phyloP scores from a whole-genome alignment of 2,797 vertebrate species.

The Eulemur albifrons region DNA sequence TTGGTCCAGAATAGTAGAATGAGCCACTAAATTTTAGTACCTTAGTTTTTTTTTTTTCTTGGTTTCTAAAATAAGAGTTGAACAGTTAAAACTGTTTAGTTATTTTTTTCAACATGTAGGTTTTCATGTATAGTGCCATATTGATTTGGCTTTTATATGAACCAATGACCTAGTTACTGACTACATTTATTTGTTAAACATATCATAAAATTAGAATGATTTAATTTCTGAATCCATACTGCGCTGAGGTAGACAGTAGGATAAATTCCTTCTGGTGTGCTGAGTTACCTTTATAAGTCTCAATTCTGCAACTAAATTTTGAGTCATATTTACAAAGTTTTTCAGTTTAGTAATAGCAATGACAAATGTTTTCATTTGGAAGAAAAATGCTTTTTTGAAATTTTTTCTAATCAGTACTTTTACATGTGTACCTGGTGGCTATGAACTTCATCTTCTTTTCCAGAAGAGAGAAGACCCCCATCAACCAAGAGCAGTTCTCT shows the following conservation, averaged over 20 bases:
- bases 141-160: neutral
- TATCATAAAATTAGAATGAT: neutral
- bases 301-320: neutral
- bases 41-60: neutral
- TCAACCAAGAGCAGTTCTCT: neutral
- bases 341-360: neutral
- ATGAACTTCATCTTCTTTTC: neutral
- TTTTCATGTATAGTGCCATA: neutral
- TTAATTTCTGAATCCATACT: neutral
- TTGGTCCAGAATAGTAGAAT: constrained; percentile 9
- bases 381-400: constrained; percentile 16
- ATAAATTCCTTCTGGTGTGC: neutral
- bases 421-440: neutral
- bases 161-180: neutral
- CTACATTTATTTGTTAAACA: constrained; percentile 3
- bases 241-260: neutral
- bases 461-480: neutral
- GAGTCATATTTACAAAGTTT: neutral
- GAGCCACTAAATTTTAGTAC: constrained; percentile 76
- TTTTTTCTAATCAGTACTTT: neutral
- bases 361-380: constrained; percentile 3
- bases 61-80: neutral
- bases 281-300: neutral
- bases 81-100: neutral
- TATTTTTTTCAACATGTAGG: neutral